Evolutionary conservation across 2,888 invertebrate genomes (phyloP).

Genomic region (Callyntrura sp.): DNA sequence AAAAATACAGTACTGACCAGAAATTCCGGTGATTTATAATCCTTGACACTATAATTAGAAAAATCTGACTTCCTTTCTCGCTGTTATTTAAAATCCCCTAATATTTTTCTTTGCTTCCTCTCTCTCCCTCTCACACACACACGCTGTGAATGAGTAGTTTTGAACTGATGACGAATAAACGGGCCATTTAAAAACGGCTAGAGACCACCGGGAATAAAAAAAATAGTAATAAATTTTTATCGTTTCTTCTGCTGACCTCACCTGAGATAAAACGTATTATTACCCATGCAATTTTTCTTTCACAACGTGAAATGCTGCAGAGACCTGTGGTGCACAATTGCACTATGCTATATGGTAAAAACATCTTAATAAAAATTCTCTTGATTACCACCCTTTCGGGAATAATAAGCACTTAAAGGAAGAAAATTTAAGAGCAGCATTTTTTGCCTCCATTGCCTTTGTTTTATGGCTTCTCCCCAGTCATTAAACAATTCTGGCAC

Average conservation of each 20-base stretch:
- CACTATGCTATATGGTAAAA: neutral
- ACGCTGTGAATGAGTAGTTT: too few species aligned
- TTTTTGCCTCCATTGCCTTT: conserved; percentile 6
- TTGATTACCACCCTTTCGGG: conserved; percentile 27
- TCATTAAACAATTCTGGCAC: conserved; percentile 25
- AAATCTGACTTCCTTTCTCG: conserved; percentile 21
- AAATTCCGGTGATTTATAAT: conserved; percentile 45
- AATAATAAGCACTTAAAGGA: conserved; percentile 42
- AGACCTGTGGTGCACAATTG: too few species aligned
- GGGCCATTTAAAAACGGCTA: neutral
- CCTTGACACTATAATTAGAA: conserved; percentile 24
- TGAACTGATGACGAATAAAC: neutral
- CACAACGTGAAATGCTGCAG: too few species aligned
- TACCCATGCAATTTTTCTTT: neutral
- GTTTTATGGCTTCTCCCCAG: neutral
- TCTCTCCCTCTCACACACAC: too few species aligned
- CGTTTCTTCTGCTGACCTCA: neutral
- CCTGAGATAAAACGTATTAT: neutral
- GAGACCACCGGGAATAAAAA: conserved; percentile 36
- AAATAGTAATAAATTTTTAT: too few species aligned
- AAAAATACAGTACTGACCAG: conserved; percentile 26
- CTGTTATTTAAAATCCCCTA: too few species aligned
- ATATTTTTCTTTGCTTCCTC: too few species aligned
- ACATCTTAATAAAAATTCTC: conserved; percentile 56
- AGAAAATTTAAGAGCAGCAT: conserved; percentile 33